Evolutionary conservation across 2,797 vertebrate genomes (phyloP).

Genomic region (Xiphorhynchus erythropygius): DNA sequence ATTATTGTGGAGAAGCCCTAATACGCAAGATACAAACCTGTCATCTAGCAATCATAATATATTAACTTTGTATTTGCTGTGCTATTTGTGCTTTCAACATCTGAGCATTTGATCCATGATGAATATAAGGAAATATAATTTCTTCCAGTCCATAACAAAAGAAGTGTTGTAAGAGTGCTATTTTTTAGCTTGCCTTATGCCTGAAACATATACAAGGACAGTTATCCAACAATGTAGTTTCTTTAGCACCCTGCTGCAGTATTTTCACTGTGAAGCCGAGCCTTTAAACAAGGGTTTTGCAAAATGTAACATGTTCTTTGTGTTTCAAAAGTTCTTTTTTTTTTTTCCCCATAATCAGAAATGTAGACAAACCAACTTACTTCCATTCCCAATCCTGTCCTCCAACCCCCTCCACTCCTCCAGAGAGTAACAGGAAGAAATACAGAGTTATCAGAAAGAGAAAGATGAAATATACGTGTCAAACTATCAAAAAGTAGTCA

Average conservation of each 20-base stretch:
- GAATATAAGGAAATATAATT: background rate
- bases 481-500: background rate
- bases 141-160: background rate
- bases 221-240: background rate
- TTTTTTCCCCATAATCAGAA: background rate
- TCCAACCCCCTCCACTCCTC: fast-evolving
- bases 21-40: background rate
- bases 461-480: background rate
- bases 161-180: background rate
- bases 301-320: background rate
- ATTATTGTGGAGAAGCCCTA: background rate
- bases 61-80: background rate
- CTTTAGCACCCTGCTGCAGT: background rate
- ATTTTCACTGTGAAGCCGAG: background rate
- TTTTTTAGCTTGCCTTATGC: background rate
- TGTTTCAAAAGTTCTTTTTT: background rate
- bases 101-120: background rate
- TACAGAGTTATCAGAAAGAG: background rate
- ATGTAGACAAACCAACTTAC: background rate
- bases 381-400: too few species aligned
- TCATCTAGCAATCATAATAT: background rate
- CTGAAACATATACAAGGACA: background rate
- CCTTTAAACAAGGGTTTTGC: background rate
- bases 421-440: background rate
- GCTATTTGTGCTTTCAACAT: background rate